phyloP scores from a whole-genome alignment of 2,888 invertebrate genomes.

The Ernsta delagoae region DNA sequence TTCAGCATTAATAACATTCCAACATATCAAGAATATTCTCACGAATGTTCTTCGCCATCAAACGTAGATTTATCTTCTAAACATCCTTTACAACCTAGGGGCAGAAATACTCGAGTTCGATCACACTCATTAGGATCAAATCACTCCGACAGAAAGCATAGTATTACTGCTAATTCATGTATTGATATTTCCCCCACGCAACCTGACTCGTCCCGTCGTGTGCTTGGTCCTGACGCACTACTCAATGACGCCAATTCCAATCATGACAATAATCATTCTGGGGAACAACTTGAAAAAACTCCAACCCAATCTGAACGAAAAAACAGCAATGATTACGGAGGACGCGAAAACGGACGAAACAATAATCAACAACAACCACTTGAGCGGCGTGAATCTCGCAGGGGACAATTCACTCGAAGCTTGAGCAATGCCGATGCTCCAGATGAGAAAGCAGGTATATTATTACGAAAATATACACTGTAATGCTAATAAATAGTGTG shows the following conservation, averaged over 20 bases:
- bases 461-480: background rate
- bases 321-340: slow-evolving; percentile 86
- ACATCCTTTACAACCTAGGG: slow-evolving; percentile 67
- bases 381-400: slow-evolving; percentile 84
- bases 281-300: slow-evolving; percentile 47
- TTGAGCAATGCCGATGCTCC: slow-evolving; percentile 92
- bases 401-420: slow-evolving; percentile 89
- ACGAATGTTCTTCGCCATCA: slow-evolving; percentile 61
- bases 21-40: slow-evolving; percentile 80
- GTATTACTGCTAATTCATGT: slow-evolving; percentile 85
- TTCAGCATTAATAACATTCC: slow-evolving; percentile 83
- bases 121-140: slow-evolving; percentile 66
- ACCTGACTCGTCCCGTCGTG: slow-evolving; percentile 77
- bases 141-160: slow-evolving; percentile 69
- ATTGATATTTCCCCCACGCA: slow-evolving; percentile 84
- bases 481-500: too few relatives aligned
- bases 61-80: slow-evolving; percentile 60
- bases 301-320: slow-evolving; percentile 59
- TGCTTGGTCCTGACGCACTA: slow-evolving; percentile 73
- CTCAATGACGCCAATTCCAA: slow-evolving; percentile 61
- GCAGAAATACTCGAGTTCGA: slow-evolving; percentile 67
- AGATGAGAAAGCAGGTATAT: slow-evolving; percentile 90
- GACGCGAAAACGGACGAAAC: slow-evolving; percentile 83
- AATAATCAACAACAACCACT: slow-evolving; percentile 80
- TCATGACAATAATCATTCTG: slow-evolving; percentile 47